Conservation (phyloP, 2,888 invertebrate species). For the Leptopilina myrica region DNA sequence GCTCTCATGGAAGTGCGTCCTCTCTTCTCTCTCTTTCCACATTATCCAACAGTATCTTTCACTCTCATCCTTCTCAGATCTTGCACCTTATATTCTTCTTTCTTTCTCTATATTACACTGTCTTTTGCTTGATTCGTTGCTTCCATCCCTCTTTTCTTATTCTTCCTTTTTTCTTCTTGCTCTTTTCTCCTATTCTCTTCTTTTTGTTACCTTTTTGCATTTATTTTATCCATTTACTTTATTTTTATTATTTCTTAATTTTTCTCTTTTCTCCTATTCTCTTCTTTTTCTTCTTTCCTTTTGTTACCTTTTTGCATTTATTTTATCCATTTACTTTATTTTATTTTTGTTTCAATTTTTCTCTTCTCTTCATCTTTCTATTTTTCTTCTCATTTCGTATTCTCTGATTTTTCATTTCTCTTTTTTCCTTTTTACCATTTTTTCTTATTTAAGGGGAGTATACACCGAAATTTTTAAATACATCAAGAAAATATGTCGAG, state of each 20-base stretch:
- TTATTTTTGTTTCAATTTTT: constrained; percentile 51
- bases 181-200: constrained; percentile 7
- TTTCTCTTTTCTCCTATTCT: neutral
- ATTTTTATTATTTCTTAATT: no score
- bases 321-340: neutral
- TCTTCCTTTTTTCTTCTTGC: no score
- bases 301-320: constrained; percentile 12
- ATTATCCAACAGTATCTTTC: neutral
- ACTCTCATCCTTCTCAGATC: constrained; percentile 38
- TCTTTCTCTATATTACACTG: constrained; percentile 47
- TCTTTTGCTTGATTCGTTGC: constrained; percentile 19
- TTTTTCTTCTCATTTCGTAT: neutral
- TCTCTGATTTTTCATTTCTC: constrained; percentile 44
- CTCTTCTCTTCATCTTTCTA: constrained; percentile 49
- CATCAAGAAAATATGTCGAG: no score
- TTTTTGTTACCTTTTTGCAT: no score
- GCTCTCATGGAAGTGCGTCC: constrained; percentile 62
- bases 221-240: neutral
- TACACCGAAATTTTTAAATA: no score
- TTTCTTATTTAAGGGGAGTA: no score
- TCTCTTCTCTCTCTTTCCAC: constrained; percentile 48
- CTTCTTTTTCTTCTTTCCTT: constrained; percentile 45
- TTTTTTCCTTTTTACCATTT: constrained; percentile 44
- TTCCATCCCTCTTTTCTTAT: constrained; percentile 36
- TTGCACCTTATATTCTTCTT: constrained; percentile 50